Evolutionary conservation across 2,888 invertebrate genomes (phyloP).

Genomic region (Calameuta pallipes): DNA sequence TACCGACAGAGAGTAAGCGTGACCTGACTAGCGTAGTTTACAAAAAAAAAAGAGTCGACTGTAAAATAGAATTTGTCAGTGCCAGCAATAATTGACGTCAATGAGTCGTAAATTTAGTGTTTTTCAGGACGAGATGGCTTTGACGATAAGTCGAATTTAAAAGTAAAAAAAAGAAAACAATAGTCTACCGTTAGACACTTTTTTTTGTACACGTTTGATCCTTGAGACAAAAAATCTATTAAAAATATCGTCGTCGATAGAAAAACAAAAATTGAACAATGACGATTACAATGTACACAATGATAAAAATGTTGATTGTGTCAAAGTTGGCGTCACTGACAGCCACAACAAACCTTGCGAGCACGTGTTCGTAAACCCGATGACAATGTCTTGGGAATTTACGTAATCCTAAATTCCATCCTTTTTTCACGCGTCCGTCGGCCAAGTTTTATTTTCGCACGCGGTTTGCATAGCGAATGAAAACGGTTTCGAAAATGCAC

Average conservation of each 20-base stretch:
- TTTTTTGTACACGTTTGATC: not conserved
- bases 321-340: not conserved
- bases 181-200: not conserved
- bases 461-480: not conserved
- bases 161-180: not conserved
- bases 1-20: not conserved
- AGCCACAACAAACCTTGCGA: not conserved
- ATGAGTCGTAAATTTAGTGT: slow-evolving; percentile 1
- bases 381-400: not conserved
- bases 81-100: slow-evolving; percentile 8
- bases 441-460: not conserved
- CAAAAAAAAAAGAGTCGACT: not conserved
- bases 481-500: not conserved
- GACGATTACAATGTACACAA: not conserved
- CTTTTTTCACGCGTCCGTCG: not conserved
- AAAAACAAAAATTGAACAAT: not conserved
- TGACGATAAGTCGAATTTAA: not conserved
- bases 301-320: not conserved
- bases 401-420: not conserved
- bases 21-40: not conserved
- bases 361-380: not conserved
- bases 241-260: not conserved
- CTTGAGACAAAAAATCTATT: not conserved
- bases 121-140: not conserved
- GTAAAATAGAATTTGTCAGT: slow-evolving; percentile 2